A percentile compares a stretch with the other conserved stretches of the same genome.
These are phyloP conservation scores for Horisme vitalbata DNA, from an alignment of 2,888 invertebrate species.

Conservation along the genomic window DNA sequence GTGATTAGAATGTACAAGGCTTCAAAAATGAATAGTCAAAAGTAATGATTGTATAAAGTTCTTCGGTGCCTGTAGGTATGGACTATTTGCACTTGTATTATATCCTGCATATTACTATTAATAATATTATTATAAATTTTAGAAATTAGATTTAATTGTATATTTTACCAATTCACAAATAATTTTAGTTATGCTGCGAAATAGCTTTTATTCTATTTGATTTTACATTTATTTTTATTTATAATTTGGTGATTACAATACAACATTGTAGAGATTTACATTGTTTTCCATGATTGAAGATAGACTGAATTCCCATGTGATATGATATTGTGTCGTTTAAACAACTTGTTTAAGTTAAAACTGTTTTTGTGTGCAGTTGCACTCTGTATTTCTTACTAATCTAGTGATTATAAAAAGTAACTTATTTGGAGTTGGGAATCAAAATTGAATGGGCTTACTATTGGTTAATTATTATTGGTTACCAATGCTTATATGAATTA, in stretches of 20 bases:
- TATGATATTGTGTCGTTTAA: conserved; percentile 26
- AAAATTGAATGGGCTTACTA: no score
- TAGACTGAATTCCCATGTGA: conserved; percentile 33
- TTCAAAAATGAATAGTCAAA: conserved; percentile 20
- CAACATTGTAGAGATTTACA: not conserved
- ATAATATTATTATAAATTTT: conserved; percentile 21
- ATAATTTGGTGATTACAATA: conserved; percentile 6
- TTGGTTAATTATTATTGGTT: no score
- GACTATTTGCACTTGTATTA: conserved; percentile 34
- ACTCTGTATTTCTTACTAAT: no score
- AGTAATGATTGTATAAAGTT: conserved; percentile 39
- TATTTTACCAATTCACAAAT: conserved; percentile 19
- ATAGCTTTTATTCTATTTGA: conserved; percentile 16
- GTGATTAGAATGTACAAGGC: conserved; percentile 13
- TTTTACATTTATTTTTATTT: conserved; percentile 9
- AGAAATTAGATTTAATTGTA: conserved; percentile 28
- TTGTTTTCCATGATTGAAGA: conserved; percentile 11
- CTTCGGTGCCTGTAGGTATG: conserved; percentile 46
- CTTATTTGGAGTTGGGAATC: no score
- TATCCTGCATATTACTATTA: conserved; percentile 30
- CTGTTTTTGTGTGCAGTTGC: not conserved
- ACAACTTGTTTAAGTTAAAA: conserved; percentile 2
- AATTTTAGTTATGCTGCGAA: conserved; percentile 23
- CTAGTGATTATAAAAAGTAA: no score
- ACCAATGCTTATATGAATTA: no score